Conservation (phyloP, 2,797 vertebrate species). For the Pteronotus mesoamericanus region DNA sequence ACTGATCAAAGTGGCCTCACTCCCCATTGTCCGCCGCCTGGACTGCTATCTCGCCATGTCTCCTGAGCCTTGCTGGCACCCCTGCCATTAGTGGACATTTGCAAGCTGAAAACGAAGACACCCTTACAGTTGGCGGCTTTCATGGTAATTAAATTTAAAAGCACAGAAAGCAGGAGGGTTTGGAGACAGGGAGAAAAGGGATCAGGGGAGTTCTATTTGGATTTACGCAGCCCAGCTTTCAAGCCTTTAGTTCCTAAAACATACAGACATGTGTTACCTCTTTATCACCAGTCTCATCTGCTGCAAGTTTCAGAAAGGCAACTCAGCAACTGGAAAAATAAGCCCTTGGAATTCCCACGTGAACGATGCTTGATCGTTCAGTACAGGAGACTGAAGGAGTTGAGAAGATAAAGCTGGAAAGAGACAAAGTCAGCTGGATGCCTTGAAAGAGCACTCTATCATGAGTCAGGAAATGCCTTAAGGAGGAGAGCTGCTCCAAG, state of each 20-base stretch:
- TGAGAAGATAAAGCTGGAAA: background rate
- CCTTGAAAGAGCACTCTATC: background rate
- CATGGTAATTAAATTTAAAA: background rate
- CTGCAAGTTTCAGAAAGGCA: constrained; percentile 42
- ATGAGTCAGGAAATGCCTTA: background rate
- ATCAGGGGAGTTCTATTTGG: background rate
- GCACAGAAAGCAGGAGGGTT: background rate
- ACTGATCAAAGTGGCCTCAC: background rate
- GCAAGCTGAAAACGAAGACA: background rate
- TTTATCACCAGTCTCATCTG: constrained; percentile 34
- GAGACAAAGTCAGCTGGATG: background rate
- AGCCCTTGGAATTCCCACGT: background rate
- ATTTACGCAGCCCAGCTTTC: constrained; percentile 50
- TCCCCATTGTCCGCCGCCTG: rapidly evolving
- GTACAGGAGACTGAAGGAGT: rapidly evolving
- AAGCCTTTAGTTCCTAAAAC: constrained; percentile 40
- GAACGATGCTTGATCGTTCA: background rate
- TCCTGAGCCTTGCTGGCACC: background rate
- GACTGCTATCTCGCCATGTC: background rate
- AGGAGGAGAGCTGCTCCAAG: rapidly evolving
- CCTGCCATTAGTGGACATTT: background rate
- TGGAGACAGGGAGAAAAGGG: background rate
- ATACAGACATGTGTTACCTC: constrained; percentile 29
- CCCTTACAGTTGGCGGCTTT: background rate
- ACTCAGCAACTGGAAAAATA: background rate